Base-by-base conservation (phyloP, 2,888 invertebrate genomes). In the Mythimna impura region DNA sequence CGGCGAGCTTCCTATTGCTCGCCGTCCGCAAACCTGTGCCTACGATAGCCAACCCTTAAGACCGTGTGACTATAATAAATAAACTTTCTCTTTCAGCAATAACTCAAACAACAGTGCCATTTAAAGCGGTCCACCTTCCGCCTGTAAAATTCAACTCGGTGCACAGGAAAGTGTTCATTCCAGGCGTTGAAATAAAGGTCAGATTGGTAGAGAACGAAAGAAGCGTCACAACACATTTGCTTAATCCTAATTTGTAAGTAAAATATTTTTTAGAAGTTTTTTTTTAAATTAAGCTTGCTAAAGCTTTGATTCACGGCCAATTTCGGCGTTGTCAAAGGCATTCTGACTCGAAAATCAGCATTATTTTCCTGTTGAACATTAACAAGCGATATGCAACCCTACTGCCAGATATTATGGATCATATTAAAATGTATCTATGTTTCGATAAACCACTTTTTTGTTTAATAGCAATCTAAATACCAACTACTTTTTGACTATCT, bases 181-280 rank as follows among this genome's bases (percentile, higher is more conserved):
- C 98, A 0, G 97, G 97, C 0, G 97, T 97, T 34, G 98, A 98
- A 89, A 97, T 99, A 86, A 96, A 97, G 88, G 98, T 98, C 62
- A 97, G 97, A 89, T 97, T 99, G 66, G 96, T 97, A 50, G 97
- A 98, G 86, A 97, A 97, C 81, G 98, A 99, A 89, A 96, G 98
- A 66, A 98, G 98, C 90, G 97, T 98, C 47, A 98, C 98, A 0
- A 98, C 98, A 10, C 98, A 99, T 94, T 96, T 99, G 73, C 96
- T 99, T 40, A 99, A 98, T 95, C 99, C 99, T 65, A 98, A 99
- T 96, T 96, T 99, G 98, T 98, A 93, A 97, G 98, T 97, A 87
- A 80, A 34, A 54, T 1, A 50, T 43, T 14, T 43, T 43, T 14
- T 50, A 30, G 17, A 2, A 25, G 1, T 2, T 6, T 25, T 57